A percentile compares a stretch with the other conserved stretches of the same genome.
These are phyloP conservation scores for Pardalotus punctatus DNA, from an alignment of 2,113 vertebrate genomes.

Conservation along the genomic window DNA sequence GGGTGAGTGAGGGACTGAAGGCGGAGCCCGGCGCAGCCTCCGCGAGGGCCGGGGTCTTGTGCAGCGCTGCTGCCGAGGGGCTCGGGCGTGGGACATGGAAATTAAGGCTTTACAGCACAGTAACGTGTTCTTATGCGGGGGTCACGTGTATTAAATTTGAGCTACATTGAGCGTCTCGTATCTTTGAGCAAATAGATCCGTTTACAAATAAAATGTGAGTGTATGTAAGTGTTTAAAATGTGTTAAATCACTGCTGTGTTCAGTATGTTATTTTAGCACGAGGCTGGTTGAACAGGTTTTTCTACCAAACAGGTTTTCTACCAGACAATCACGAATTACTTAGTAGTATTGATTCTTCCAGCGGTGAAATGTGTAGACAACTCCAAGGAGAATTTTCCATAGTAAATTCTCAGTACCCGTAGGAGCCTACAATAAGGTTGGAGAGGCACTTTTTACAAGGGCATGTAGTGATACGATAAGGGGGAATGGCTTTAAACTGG, in stretches of 20 bases:
- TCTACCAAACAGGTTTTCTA: not conserved
- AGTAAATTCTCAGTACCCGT: not conserved
- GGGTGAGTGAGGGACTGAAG: not conserved
- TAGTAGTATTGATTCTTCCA: not conserved
- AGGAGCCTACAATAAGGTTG: not conserved
- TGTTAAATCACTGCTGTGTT: not conserved
- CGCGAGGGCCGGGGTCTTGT: not conserved
- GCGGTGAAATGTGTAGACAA: accelerated
- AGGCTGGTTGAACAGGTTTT: not conserved
- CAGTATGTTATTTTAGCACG: not conserved
- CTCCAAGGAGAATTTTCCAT: accelerated
- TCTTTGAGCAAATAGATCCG: not conserved
- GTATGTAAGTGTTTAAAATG: not conserved
- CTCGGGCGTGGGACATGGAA: not conserved
- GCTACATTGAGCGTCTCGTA: accelerated
- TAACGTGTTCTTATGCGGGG: not conserved
- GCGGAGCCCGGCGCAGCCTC: not conserved
- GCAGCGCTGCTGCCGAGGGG: not conserved
- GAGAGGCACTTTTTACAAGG: not conserved
- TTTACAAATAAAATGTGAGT: not conserved
- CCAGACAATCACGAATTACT: not conserved
- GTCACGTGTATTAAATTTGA: accelerated
- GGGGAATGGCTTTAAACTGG: not conserved
- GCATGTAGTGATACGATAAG: too few species aligned
- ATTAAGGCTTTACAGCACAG: accelerated